phyloP scores from a whole-genome alignment of 2,797 vertebrate genomes.

The Sebastes nivosus region DNA sequence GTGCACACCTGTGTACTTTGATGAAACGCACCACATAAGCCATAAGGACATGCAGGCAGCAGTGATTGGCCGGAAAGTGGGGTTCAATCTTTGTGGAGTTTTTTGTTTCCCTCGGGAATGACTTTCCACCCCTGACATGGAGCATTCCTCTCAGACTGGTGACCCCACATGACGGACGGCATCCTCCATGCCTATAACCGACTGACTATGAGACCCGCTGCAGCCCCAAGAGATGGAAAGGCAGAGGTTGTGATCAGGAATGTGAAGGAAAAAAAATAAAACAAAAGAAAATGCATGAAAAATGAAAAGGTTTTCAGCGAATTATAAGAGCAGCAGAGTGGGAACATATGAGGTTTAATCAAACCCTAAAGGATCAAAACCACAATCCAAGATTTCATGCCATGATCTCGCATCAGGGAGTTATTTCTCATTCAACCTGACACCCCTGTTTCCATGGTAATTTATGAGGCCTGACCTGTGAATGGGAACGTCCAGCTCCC shows the following conservation, averaged over 20 bases:
- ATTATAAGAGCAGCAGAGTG: background rate
- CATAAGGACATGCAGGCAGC: background rate
- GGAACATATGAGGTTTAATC: background rate
- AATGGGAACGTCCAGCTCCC: constrained; percentile 26
- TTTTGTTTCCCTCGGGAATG: constrained; percentile 53
- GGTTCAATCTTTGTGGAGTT: constrained; percentile 42
- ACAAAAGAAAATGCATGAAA: background rate
- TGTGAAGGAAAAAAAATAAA: background rate
- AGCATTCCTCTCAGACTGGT: constrained; percentile 70
- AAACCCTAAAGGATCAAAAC: background rate
- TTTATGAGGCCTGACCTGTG: constrained; percentile 55
- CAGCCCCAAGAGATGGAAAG: constrained; percentile 12
- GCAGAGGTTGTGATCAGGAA: constrained; percentile 46
- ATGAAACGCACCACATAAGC: constrained; percentile 12
- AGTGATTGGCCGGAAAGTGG: background rate
- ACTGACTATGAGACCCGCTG: constrained; percentile 29
- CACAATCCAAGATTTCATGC: background rate
- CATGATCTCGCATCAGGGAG: background rate
- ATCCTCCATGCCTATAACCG: constrained; percentile 72
- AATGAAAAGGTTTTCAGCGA: background rate
- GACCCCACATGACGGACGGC: constrained; percentile 71
- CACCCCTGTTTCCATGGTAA: constrained; percentile 49
- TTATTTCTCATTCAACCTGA: constrained; percentile 40
- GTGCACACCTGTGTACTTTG: constrained; percentile 25
- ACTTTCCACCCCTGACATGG: constrained; percentile 45